A percentile compares a stretch with the other conserved stretches of the same genome.
Conservation (phyloP, 2,888 invertebrate species). For the Eumerus sabulonum region DNA sequence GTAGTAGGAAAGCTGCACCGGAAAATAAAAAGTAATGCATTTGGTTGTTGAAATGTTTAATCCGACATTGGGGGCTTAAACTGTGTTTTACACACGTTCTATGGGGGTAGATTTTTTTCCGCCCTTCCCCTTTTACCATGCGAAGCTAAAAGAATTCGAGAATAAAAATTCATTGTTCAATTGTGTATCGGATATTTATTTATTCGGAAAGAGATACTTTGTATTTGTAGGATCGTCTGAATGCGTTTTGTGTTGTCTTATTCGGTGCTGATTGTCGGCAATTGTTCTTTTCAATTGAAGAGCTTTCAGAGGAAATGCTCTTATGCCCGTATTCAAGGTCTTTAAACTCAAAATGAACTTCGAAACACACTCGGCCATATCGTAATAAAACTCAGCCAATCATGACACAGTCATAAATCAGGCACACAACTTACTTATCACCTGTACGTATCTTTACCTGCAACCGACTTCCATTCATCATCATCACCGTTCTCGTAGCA, state of each 20-base stretch:
- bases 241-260: background rate
- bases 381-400: constrained; percentile 47
- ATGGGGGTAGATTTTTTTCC: background rate
- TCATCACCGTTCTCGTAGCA: constrained; percentile 24
- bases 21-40: constrained; percentile 24
- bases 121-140: background rate
- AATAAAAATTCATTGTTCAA: constrained; percentile 31
- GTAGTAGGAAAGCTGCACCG: too few species aligned
- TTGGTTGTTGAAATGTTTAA: constrained; percentile 50
- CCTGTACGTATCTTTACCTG: constrained; percentile 65
- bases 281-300: constrained; percentile 4
- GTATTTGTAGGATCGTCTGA: background rate
- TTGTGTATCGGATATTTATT: constrained; percentile 34
- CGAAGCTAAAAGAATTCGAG: constrained; percentile 39
- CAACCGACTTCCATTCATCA: constrained; percentile 55
- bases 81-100: constrained; percentile 29
- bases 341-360: too few species aligned
- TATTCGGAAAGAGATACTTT: constrained; percentile 27
- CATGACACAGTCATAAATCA: constrained; percentile 61
- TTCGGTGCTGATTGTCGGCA: constrained; percentile 5
- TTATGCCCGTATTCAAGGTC: too few species aligned
- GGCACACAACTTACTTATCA: constrained; percentile 59
- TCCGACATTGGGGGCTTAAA: constrained; percentile 50
- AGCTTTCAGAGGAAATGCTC: too few species aligned
- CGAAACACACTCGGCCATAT: too few species aligned